phyloP scores from a whole-genome alignment of 2,113 vertebrate genomes.

The Rhynchomys soricoides region DNA sequence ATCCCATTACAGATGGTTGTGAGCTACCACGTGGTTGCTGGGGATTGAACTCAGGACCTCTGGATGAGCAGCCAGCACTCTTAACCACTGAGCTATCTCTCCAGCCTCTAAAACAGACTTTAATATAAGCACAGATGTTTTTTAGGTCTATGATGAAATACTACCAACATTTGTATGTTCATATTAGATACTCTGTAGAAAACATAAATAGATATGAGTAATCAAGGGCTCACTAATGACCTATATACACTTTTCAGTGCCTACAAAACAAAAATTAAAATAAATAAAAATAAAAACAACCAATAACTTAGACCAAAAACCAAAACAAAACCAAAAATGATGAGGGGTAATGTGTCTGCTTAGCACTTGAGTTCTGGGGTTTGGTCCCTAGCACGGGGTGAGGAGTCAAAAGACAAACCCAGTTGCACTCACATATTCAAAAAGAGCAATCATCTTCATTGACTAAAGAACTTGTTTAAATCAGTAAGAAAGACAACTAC shows the following conservation, averaged over 20 bases:
- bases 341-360: background rate
- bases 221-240: background rate
- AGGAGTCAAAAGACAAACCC: background rate
- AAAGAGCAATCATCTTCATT: background rate
- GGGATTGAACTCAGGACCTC: too few species aligned
- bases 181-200: background rate
- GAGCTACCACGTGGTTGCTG: too few species aligned
- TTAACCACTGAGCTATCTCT: too few species aligned
- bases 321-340: background rate
- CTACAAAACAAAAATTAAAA: background rate
- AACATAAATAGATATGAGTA: background rate
- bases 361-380: background rate
- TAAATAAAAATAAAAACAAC: background rate
- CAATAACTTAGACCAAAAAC: background rate
- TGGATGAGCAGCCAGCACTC: too few species aligned
- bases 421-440: background rate
- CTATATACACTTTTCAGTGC: background rate
- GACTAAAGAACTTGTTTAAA: constrained; percentile 28
- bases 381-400: background rate
- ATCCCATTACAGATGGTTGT: too few species aligned
- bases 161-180: background rate
- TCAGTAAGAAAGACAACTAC: constrained; percentile 25
- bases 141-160: background rate
- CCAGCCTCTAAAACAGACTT: background rate
- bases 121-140: background rate